These are phyloP conservation scores for Mus spretus DNA, from an alignment of 2,797 vertebrate species.

Conservation along the genomic window DNA sequence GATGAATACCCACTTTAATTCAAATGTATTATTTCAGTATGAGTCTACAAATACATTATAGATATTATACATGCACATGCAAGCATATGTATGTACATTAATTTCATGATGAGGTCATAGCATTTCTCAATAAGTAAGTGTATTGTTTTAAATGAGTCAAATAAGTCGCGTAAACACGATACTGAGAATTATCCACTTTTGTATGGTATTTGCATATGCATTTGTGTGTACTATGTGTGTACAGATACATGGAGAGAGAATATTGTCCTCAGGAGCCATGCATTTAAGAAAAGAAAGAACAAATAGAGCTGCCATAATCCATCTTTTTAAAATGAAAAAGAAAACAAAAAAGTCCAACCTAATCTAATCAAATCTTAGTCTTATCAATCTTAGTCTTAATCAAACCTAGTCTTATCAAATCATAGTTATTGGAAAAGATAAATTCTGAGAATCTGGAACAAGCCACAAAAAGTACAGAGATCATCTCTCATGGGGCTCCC, in stretches of 20 bases:
- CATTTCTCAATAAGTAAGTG: slow-evolving; percentile 38
- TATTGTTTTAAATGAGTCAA: background rate
- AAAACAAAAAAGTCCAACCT: background rate
- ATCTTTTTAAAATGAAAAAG: background rate
- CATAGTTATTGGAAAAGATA: background rate
- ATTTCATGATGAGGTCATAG: background rate
- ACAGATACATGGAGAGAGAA: background rate
- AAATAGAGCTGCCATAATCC: background rate
- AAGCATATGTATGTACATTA: background rate
- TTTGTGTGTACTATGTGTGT: background rate
- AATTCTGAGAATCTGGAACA: background rate
- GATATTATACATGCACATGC: background rate
- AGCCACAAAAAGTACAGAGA: background rate
- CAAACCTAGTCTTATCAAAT: background rate
- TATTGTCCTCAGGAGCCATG: background rate
- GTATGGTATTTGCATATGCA: background rate
- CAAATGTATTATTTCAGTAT: slow-evolving; percentile 49
- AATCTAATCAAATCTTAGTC: background rate
- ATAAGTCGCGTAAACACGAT: background rate
- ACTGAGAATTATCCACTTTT: background rate
- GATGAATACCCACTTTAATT: slow-evolving; percentile 52
- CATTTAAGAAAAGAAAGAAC: slow-evolving; percentile 3
- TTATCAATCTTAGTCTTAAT: no score
- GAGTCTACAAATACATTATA: background rate
- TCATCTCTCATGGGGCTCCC: background rate